Evolutionary conservation across 1,140 invertebrate genomes (phyloP), one percentile per base, ranked within the genome.

Genomic region (Drosophila leontia): DNA sequence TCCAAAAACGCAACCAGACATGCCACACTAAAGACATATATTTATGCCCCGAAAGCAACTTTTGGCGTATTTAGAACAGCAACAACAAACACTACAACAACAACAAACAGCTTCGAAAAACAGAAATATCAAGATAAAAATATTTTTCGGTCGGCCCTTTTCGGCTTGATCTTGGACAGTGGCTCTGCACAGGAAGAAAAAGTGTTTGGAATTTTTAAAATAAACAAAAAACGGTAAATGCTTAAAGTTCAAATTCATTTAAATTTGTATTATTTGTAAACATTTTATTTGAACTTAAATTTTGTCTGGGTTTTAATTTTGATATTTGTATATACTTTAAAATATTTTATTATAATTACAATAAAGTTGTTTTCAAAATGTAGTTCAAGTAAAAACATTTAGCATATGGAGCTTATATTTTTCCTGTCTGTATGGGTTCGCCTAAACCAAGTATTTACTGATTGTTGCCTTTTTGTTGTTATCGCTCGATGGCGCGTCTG

Each of bases 11-110:
- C 85, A 88, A 88, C 80, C 85, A 88, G 83, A 87, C 83, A 87
- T 87, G 85, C 83, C 84, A 69, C 84, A 90, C 85, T 88, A 88
- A 88, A 88, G 85, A 88, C 84, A 88, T 84, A 88, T 90, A 88
- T 88, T 88, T 90, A 90, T 88, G 85, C 85, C 69, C 81, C 59
- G 55, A 82, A 77, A 87, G 70, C 82, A 67, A 72, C 83, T 86
- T 76, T 90, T 87, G 77, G 84, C 82, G 85, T 88, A 88, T 88
- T 88, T 88, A 88, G 85, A 88, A 88, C 85, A 85, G 68, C 80
- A 65, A 70, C 57, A 72, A 63, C 53, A 82, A 56, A 68, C 60
- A 60, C 85, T 78, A 85, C 85, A 85, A 64, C 80, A 65, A 70
- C 57, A 72, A 60, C 53, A 82, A 57, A 68, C 60, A 60, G 32